Evolutionary conservation across 2,113 vertebrate species (phyloP).

Genomic region (Meriones unguiculatus): DNA sequence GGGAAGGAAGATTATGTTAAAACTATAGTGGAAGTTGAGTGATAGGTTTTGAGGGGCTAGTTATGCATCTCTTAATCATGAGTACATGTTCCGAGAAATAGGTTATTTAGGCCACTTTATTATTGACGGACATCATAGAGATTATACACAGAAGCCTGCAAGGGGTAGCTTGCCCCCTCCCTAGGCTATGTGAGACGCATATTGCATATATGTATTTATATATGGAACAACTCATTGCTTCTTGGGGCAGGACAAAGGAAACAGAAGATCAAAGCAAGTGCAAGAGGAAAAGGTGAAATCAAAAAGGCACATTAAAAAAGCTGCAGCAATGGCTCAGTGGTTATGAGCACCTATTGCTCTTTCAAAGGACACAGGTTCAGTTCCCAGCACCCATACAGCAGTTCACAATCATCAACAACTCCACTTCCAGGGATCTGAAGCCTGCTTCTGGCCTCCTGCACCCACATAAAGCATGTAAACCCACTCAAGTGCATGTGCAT

Average conservation of each 20-base stretch:
- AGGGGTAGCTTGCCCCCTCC: not conserved
- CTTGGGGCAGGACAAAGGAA: not conserved
- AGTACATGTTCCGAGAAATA: not conserved
- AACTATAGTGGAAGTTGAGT: not conserved
- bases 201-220: not conserved
- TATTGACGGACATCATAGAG: not conserved
- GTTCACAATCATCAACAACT: not conserved
- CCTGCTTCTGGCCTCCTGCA: not conserved
- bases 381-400: not conserved
- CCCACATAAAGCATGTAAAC: not conserved
- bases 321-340: not conserved
- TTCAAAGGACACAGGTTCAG: not conserved
- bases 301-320: not conserved
- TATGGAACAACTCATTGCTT: not conserved
- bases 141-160: not conserved
- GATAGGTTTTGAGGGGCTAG: not conserved
- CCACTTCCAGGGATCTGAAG: not conserved
- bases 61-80: not conserved
- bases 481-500: not conserved
- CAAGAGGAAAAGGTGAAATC: not conserved
- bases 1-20: not conserved
- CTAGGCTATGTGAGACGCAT: too few species aligned
- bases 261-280: not conserved
- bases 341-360: not conserved
- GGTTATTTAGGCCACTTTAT: not conserved